Evolutionary conservation across 2,113 vertebrate species (phyloP), one percentile per base, ranked within the genome.

Genomic region (Hyla sarda): DNA sequence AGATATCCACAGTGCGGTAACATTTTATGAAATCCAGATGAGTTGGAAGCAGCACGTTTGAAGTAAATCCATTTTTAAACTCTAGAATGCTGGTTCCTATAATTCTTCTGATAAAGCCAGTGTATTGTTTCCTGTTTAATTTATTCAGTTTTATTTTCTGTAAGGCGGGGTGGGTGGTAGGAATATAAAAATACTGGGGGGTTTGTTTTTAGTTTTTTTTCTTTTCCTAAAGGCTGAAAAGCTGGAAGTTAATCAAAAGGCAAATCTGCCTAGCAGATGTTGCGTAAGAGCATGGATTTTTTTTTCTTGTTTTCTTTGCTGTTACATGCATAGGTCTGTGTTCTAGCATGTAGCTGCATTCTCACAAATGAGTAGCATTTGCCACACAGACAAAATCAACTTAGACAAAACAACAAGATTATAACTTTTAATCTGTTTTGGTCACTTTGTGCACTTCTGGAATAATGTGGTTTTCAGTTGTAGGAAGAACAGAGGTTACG

Each of bases 391-490:
- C 21, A 23, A 25, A 25, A 89, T 89, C 85, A 86, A 89, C 14
- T 81, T 37, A 65, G 81, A 74, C 90, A 80, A 87, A 84, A 87
- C 89, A 89, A 87, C 88, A 89, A 92, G 89, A 87, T 90, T 71
- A 32, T 8, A n/a, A 7, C 23, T 13, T 60, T 13, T 60, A 9
- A 23, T 60, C 25, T 76, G 13, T 32, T n/a, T 13, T 13, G 47
- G 41, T 41, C 41, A 21, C 73, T 28, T 85, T 88, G 19, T 87
- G 88, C 86, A 89, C 90, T 88, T 73, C 87, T 32, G 25, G 88
- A 88, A 93, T 88, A 93, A 99, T 98, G 98, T 99, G 98, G 97
- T 96, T 99, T 95, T 99, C 97, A 87, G 97, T 99, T 89, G 96
- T 99, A 88, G 98, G 98, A 90, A 95, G 93, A 91, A 94, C 87